Conservation (phyloP, 2,888 invertebrate genomes). For the Patella ulyssiponensis region DNA sequence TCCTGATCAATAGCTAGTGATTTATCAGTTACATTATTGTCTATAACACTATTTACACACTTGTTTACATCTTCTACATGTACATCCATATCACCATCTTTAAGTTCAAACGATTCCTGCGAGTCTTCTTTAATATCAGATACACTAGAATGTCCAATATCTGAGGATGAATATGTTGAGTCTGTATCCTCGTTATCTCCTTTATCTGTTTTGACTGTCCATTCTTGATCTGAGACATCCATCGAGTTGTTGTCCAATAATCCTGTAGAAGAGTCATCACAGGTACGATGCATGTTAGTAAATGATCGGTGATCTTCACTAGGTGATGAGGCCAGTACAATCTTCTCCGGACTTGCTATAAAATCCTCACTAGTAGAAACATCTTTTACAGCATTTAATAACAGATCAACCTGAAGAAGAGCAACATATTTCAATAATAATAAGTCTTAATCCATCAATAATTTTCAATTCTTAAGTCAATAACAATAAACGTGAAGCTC, state of each 20-base stretch:
- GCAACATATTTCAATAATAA: neutral
- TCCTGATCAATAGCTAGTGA: slow-evolving; percentile 4
- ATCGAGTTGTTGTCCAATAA: neutral
- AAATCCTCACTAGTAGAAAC: slow-evolving; percentile 27
- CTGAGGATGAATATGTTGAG: slow-evolving; percentile 4
- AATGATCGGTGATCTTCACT: neutral
- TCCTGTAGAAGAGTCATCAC: neutral
- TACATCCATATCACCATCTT: neutral
- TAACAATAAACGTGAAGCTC: no score
- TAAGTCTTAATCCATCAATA: no score
- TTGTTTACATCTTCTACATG: neutral
- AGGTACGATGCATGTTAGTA: neutral
- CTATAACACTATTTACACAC: neutral
- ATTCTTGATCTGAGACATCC: neutral
- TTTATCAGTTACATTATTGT: slow-evolving; percentile 1
- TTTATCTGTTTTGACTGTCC: neutral
- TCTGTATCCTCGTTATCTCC: neutral
- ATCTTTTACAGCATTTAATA: slow-evolving; percentile 57
- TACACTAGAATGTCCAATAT: neutral
- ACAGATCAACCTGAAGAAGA: slow-evolving; percentile 23
- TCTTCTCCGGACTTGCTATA: neutral
- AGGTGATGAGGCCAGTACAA: neutral
- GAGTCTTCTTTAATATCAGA: slow-evolving; percentile 10
- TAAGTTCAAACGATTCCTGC: neutral
- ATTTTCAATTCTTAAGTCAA: no score